These are phyloP conservation scores for Rostratula benghalensis DNA, from an alignment of 2,113 vertebrate genomes.

Conservation along the genomic window DNA sequence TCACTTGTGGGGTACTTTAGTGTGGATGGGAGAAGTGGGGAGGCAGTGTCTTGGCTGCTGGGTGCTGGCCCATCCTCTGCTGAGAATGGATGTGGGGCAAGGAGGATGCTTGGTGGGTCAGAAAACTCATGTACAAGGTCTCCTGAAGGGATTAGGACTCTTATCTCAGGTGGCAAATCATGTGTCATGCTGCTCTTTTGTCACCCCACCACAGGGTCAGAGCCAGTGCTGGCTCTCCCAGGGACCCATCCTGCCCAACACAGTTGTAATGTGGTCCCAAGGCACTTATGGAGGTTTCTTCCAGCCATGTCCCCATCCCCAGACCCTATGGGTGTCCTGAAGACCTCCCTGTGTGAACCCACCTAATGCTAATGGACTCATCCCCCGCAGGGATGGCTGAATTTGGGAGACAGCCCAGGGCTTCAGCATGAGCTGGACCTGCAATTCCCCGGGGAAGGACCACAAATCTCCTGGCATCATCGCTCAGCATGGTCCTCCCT, in stretches of 20 bases:
- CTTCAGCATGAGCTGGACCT: background rate
- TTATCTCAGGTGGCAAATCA: fast-evolving
- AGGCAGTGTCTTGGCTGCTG: background rate
- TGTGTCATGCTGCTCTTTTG: background rate
- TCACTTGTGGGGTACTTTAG: background rate
- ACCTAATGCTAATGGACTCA: background rate
- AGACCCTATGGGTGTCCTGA: background rate
- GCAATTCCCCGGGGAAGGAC: background rate
- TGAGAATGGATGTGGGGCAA: background rate
- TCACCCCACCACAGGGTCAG: fast-evolving
- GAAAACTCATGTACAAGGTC: background rate
- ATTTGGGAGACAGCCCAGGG: background rate
- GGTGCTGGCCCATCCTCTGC: background rate
- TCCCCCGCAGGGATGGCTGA: background rate
- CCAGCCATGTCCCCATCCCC: background rate
- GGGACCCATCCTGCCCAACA: background rate
- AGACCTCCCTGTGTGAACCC: background rate
- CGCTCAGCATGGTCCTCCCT: fast-evolving
- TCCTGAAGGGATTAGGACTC: background rate
- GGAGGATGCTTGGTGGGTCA: background rate
- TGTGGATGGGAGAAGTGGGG: background rate
- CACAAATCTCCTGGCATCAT: background rate
- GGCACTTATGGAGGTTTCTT: background rate
- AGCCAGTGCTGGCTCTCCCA: background rate
- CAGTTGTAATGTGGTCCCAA: background rate